Evolutionary conservation across 2,797 vertebrate genomes (phyloP).

Genomic region (Rhincodon typus): DNA sequence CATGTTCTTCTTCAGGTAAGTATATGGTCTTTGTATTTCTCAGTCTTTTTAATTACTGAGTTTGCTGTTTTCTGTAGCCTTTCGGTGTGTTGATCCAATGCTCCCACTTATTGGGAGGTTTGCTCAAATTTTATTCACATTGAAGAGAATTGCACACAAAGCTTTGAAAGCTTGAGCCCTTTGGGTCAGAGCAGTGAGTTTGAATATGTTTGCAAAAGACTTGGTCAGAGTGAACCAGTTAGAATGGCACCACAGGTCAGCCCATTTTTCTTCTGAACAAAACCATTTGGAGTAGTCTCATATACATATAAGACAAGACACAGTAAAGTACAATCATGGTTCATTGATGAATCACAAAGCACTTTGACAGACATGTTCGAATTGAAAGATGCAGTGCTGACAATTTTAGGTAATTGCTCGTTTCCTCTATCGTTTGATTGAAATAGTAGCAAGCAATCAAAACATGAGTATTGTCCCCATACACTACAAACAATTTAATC

Average conservation of each 20-base stretch:
- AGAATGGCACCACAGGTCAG: slow-evolving; percentile 38
- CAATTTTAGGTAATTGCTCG: slow-evolving; percentile 2
- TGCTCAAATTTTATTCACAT: slow-evolving; percentile 8
- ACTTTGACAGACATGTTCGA: background rate
- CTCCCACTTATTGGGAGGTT: background rate
- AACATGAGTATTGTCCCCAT: background rate
- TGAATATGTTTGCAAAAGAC: slow-evolving; percentile 35
- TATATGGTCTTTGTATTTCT: slow-evolving; percentile 41
- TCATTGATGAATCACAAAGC: slow-evolving; percentile 35
- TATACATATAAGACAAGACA: slow-evolving; percentile 30
- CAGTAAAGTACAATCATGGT: slow-evolving; percentile 31
- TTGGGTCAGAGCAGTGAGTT: slow-evolving; percentile 23
- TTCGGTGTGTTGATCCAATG: background rate
- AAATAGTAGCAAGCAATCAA: background rate
- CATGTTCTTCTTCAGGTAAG: slow-evolving; percentile 79
- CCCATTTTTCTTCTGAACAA: slow-evolving; percentile 38
- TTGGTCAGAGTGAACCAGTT: slow-evolving; percentile 35
- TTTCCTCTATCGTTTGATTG: background rate
- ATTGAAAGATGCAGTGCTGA: slow-evolving; percentile 19
- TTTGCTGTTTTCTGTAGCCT: slow-evolving; percentile 25
- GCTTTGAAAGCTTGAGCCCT: slow-evolving; percentile 33
- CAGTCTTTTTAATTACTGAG: background rate
- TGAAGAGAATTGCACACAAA: background rate
- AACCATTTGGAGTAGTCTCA: slow-evolving; percentile 29
- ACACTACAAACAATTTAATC: background rate